Percentiles rank a stretch among this genome's conserved stretches.
These are phyloP conservation scores for Psococerastis gibbosa DNA, from an alignment of 2,888 invertebrate genomes.

Conservation along the genomic window DNA sequence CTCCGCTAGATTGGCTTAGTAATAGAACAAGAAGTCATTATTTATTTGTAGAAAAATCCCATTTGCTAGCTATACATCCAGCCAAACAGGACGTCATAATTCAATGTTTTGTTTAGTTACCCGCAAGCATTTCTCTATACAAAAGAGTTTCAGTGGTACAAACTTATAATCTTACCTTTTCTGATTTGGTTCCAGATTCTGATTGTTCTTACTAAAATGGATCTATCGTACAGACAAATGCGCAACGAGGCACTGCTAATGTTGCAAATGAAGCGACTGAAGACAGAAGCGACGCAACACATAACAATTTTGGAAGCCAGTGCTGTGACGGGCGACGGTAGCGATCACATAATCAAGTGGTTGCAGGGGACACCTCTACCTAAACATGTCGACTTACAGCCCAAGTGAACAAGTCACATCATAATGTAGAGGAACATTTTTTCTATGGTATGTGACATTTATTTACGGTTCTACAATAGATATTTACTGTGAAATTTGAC, in stretches of 20 bases:
- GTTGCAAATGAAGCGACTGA: constrained; percentile 52
- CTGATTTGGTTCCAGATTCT: constrained; percentile 36
- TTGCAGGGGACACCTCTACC: constrained; percentile 20
- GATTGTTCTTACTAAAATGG: constrained; percentile 63
- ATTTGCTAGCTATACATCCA: too few species aligned
- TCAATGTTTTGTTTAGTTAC: too few species aligned
- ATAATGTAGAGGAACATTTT: not conserved
- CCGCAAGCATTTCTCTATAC: too few species aligned
- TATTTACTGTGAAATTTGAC: too few species aligned
- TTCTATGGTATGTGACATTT: too few species aligned
- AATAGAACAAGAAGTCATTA: too few species aligned
- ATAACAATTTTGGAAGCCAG: constrained; percentile 55
- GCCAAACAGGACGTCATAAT: too few species aligned
- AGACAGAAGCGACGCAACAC: constrained; percentile 45
- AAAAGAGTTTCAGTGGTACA: too few species aligned
- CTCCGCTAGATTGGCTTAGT: too few species aligned
- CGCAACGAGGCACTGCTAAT: constrained; percentile 67
- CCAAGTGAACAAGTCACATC: not conserved
- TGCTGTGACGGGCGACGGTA: constrained; percentile 49
- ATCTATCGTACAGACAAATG: constrained; percentile 71
- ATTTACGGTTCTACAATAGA: too few species aligned
- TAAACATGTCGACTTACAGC: not conserved
- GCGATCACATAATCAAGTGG: constrained; percentile 46
- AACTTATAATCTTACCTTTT: too few species aligned
- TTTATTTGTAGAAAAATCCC: too few species aligned